phyloP scores from a whole-genome alignment of 2,113 vertebrate species.

The Calyptomena viridis region DNA sequence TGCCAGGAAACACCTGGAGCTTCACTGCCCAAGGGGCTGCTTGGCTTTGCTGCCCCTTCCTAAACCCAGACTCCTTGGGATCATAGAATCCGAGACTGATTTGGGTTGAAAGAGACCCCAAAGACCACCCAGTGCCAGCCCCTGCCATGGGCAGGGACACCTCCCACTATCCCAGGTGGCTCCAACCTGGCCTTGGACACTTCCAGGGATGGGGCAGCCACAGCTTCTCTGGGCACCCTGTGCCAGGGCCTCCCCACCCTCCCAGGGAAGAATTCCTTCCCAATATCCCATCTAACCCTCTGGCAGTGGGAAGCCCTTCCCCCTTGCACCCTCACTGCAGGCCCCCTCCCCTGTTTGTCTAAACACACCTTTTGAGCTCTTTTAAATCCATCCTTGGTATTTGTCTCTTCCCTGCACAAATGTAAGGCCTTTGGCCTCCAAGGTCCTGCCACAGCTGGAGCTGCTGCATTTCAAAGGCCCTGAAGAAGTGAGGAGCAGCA shows the following conservation, averaged over 20 bases:
- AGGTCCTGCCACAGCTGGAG: neutral
- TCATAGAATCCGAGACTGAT: neutral
- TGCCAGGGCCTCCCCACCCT: neutral
- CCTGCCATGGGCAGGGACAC: neutral
- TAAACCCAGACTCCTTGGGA: neutral
- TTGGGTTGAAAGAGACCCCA: neutral
- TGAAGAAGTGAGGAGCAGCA: neutral
- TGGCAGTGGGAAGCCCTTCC: neutral
- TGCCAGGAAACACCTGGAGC: neutral
- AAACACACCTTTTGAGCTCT: neutral
- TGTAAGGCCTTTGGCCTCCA: neutral
- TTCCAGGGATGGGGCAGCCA: neutral
- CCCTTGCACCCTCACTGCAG: neutral
- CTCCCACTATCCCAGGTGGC: rapidly evolving
- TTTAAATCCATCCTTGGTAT: neutral
- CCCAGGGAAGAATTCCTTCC: neutral
- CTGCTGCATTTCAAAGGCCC: neutral
- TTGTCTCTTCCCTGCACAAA: neutral
- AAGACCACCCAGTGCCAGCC: rapidly evolving
- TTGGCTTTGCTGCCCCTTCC: neutral
- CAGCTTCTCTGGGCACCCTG: neutral
- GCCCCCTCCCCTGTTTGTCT: neutral
- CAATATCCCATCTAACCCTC: neutral
- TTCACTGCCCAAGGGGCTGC: neutral
- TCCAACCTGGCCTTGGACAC: neutral